A percentile compares a stretch with the other conserved stretches of the same genome.
phyloP scores from a whole-genome alignment of 2,888 invertebrate genomes.

The Drosophila silvestris region DNA sequence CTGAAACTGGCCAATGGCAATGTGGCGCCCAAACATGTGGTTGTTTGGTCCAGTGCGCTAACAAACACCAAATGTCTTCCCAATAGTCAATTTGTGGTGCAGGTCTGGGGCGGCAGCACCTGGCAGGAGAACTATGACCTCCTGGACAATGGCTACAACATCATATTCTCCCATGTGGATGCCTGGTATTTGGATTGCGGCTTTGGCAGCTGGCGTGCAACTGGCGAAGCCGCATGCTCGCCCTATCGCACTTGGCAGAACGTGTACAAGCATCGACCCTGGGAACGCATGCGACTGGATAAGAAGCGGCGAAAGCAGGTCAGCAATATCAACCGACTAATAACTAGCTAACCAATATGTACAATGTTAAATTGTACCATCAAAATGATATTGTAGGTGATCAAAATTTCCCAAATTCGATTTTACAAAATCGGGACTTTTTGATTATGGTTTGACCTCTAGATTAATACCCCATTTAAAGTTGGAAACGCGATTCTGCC shows the following conservation, averaged over 20 bases:
- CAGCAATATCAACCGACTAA: background rate
- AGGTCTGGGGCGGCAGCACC: conserved; percentile 92
- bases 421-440: background rate
- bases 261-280: conserved; percentile 93
- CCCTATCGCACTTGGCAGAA: conserved; percentile 95
- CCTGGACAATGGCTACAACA: conserved; percentile 90
- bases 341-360: background rate
- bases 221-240: conserved; percentile 92
- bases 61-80: conserved; percentile 90
- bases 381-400: background rate
- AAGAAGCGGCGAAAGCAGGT: conserved; percentile 83
- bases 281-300: conserved; percentile 87
- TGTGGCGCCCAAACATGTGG: conserved; percentile 85
- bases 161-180: conserved; percentile 94
- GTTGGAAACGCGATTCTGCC: background rate
- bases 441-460: background rate
- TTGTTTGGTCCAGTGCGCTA: conserved; percentile 92
- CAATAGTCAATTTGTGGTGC: conserved; percentile 88
- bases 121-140: conserved; percentile 93
- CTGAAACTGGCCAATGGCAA: conserved; percentile 85
- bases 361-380: too few relatives aligned
- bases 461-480: background rate
- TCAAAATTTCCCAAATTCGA: background rate
- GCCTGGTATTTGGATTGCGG: conserved; percentile 96
- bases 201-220: conserved; percentile 93